Conservation (phyloP, 2,797 vertebrate genomes). For the Taeniopygia guttata region DNA sequence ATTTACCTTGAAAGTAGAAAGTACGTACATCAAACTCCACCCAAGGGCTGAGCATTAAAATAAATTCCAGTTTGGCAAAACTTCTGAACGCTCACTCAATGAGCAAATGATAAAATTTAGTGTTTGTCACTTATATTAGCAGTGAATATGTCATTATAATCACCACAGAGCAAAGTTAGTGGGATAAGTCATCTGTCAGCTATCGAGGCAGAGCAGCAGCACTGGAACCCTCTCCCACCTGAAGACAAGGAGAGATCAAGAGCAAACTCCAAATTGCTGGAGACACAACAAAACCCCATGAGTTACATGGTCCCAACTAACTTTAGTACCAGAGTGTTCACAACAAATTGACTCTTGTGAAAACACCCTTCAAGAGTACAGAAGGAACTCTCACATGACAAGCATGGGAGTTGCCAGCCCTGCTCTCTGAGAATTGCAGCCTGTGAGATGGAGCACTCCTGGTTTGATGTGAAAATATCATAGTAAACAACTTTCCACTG, state of each 20-base stretch:
- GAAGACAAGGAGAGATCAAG: background rate
- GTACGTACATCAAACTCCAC: background rate
- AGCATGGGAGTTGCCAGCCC: fast-evolving
- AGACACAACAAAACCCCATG: background rate
- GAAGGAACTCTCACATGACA: background rate
- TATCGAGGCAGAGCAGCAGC: background rate
- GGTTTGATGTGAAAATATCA: background rate
- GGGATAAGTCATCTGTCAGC: background rate
- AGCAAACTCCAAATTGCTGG: background rate
- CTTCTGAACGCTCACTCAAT: background rate
- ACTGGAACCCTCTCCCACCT: background rate
- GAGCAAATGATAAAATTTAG: background rate
- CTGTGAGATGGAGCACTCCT: background rate
- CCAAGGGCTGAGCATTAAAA: background rate
- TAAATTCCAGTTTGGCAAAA: background rate
- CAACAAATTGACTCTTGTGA: background rate
- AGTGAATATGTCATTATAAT: background rate
- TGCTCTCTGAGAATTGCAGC: background rate
- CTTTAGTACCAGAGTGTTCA: background rate
- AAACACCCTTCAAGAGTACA: background rate
- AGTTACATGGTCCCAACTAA: background rate
- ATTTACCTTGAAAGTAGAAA: background rate
- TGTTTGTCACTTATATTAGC: background rate
- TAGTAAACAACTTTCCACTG: background rate
- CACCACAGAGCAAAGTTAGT: background rate